These are phyloP conservation scores for Pterophyllum scalare DNA, from an alignment of 2,113 vertebrate genomes.

Conservation along the genomic window DNA sequence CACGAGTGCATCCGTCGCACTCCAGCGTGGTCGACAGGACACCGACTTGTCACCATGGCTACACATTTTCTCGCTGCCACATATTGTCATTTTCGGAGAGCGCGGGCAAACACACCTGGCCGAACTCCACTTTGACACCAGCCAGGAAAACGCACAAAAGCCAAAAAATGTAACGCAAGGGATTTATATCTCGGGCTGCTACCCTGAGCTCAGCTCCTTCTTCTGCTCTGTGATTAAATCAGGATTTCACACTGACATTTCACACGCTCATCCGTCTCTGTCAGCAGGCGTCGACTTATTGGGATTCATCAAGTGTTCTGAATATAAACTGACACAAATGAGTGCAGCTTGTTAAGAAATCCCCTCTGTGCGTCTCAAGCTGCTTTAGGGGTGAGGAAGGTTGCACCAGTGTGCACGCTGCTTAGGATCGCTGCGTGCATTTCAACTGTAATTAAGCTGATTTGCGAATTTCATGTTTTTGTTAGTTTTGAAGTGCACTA, in stretches of 20 bases:
- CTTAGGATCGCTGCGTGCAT: neutral
- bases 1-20: constrained; percentile 2
- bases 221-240: neutral
- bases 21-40: constrained; percentile 38
- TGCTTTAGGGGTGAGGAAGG: neutral
- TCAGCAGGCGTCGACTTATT: constrained; percentile 35
- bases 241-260: neutral
- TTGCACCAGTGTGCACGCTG: neutral
- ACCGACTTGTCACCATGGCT: constrained; percentile 69
- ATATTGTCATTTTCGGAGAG: constrained; percentile 40
- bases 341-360: constrained; percentile 1
- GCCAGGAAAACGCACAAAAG: neutral
- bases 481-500: neutral
- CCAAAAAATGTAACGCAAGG: neutral
- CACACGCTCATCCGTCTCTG: neutral
- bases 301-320: constrained; percentile 41
- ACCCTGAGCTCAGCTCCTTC: neutral
- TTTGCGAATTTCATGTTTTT: neutral
- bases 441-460: neutral
- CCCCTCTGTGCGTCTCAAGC: neutral
- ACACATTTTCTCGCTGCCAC: constrained; percentile 55
- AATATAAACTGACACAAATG: constrained; percentile 32
- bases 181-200: neutral
- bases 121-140: constrained; percentile 2
- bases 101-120: constrained; percentile 38